phyloP scores from a whole-genome alignment of 92 coral and sea anemone genomes.

The Diadumene lineata region DNA sequence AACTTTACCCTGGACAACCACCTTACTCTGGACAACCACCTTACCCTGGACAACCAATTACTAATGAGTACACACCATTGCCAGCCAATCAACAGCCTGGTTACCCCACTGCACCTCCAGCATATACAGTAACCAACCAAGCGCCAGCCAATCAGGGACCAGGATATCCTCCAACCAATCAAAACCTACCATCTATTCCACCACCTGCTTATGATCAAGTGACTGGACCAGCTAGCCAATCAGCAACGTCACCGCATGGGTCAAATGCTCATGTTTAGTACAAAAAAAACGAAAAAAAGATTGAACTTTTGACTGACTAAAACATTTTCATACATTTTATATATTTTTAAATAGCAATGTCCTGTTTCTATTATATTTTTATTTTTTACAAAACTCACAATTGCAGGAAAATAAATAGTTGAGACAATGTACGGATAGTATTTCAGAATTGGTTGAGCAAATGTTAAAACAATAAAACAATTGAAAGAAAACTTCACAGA shows the following conservation, averaged over 20 bases:
- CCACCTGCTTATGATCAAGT: slow-evolving; percentile 1
- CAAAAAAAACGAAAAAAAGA: neutral
- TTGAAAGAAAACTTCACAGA: no score
- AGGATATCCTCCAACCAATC: neutral
- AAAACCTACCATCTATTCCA: neutral
- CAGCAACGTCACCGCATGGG: neutral
- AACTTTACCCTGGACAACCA: neutral
- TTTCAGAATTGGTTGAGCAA: no score
- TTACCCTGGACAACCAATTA: slow-evolving; percentile 8
- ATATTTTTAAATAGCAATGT: no score
- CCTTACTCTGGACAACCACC: neutral
- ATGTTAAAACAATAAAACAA: no score
- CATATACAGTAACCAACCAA: slow-evolving; percentile 9
- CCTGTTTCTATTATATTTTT: no score
- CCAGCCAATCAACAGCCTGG: neutral
- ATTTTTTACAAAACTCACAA: no score
- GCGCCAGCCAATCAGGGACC: neutral
- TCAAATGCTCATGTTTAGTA: neutral
- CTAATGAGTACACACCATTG: neutral
- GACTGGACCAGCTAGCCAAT: neutral
- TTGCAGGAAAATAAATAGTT: no score
- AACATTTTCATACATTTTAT: no score
- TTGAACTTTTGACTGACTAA: no score
- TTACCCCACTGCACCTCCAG: neutral
- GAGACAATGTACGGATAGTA: no score